Conservation (phyloP, 1,140 invertebrate species). For the Drosophila santomea region DNA sequence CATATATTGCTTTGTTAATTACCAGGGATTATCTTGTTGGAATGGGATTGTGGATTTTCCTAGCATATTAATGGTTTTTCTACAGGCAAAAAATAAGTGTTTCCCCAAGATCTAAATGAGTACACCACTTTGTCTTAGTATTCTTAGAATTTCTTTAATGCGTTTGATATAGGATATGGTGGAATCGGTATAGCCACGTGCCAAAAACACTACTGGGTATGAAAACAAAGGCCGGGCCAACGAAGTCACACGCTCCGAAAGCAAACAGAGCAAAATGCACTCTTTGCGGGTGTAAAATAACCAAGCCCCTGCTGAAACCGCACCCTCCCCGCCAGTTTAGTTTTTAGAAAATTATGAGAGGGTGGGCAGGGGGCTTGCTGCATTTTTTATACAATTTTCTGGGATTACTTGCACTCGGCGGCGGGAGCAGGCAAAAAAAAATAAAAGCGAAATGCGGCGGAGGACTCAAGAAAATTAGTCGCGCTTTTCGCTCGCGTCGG, state of each 20-base stretch:
- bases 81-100: too few relatives aligned
- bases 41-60: too few relatives aligned
- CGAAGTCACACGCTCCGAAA: slow-evolving; percentile 57
- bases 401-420: slow-evolving; percentile 49
- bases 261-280: slow-evolving; percentile 61
- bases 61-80: too few relatives aligned
- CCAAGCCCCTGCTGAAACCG: slow-evolving; percentile 8
- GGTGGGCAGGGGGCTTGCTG: slow-evolving; percentile 34
- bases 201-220: background rate
- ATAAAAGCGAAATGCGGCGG: slow-evolving; percentile 10
- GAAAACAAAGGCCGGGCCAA: slow-evolving; percentile 56
- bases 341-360: slow-evolving; percentile 66
- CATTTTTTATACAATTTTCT: slow-evolving; percentile 68
- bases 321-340: slow-evolving; percentile 18
- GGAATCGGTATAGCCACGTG: background rate
- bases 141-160: background rate
- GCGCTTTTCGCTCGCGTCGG: slow-evolving; percentile 67
- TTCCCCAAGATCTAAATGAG: too few relatives aligned
- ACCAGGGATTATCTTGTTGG: too few relatives aligned
- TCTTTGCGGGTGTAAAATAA: slow-evolving; percentile 41
- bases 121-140: too few relatives aligned
- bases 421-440: background rate
- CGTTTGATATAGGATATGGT: too few relatives aligned
- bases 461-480: slow-evolving; percentile 73
- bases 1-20: too few relatives aligned